phyloP scores from a whole-genome alignment of 1,140 invertebrate genomes.

The Drosophila trapezifrons region DNA sequence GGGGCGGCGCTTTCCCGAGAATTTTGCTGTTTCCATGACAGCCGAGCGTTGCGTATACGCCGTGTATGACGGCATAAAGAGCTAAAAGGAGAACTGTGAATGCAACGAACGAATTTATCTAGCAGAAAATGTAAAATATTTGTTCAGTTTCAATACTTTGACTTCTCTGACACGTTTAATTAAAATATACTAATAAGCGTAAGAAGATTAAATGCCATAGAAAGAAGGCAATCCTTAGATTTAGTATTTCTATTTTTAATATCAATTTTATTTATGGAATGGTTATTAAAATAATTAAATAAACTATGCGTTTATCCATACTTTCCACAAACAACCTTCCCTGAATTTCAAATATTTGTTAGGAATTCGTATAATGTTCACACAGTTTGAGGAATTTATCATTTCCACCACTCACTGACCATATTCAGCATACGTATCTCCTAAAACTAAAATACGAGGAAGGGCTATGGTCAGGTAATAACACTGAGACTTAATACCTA shows the following conservation, averaged over 20 bases:
- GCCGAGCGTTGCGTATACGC: conserved; percentile 23
- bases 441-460: not conserved
- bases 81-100: not conserved
- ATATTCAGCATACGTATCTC: not conserved
- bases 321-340: no score
- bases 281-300: not conserved
- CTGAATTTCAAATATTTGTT: not conserved
- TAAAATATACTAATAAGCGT: no score
- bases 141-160: not conserved
- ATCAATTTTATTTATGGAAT: no score
- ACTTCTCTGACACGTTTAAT: not conserved
- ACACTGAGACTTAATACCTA: conserved; percentile 6
- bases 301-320: no score
- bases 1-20: conserved; percentile 16
- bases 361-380: not conserved
- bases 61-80: not conserved
- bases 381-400: not conserved
- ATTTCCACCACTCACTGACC: not conserved
- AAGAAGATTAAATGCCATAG: no score
- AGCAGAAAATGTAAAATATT: not conserved
- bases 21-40: conserved; percentile 4
- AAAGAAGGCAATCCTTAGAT: no score
- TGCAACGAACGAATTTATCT: not conserved
- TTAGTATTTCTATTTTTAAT: no score
- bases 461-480: conserved; percentile 5